These are phyloP conservation scores for Altica lythri DNA, from an alignment of 2,888 invertebrate genomes.

Conservation along the genomic window DNA sequence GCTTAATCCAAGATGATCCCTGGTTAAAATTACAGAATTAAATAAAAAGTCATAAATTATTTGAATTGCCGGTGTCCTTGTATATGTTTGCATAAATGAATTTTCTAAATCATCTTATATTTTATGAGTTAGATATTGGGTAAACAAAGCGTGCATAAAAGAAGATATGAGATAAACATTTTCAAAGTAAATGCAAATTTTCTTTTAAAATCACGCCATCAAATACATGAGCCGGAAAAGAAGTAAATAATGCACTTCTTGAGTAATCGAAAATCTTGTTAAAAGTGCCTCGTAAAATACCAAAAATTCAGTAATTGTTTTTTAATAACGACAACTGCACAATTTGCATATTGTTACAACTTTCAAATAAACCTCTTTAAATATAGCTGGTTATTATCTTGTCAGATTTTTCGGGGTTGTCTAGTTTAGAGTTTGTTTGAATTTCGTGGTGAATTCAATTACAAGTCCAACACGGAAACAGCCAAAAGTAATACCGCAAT, in stretches of 20 bases:
- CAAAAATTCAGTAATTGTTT: slow-evolving; percentile 39
- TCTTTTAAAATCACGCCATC: too few species aligned
- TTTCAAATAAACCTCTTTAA: slow-evolving; percentile 22
- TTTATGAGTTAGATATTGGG: too few species aligned
- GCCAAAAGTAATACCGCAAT: slow-evolving; percentile 47
- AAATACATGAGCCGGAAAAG: slow-evolving; percentile 46
- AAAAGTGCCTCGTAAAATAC: slow-evolving; percentile 40
- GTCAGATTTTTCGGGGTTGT: slow-evolving; percentile 36
- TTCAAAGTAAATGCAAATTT: too few species aligned
- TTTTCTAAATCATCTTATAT: too few species aligned
- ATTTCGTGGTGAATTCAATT: slow-evolving; percentile 45
- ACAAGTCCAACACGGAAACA: slow-evolving; percentile 46
- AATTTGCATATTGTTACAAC: slow-evolving; percentile 30
- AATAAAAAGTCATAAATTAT: too few species aligned
- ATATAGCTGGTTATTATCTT: slow-evolving; percentile 43
- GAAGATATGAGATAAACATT: too few species aligned
- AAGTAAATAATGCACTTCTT: slow-evolving; percentile 41
- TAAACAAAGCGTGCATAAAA: too few species aligned
- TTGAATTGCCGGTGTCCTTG: too few species aligned
- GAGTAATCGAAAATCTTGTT: slow-evolving; percentile 44
- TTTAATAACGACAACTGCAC: slow-evolving; percentile 39
- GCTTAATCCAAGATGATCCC: too few species aligned
- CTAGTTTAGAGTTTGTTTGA: slow-evolving; percentile 36
- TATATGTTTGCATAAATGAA: too few species aligned
- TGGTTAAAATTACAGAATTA: too few species aligned